Percentiles rank a stretch among this genome's conserved stretches.
phyloP scores from a whole-genome alignment of 2,797 vertebrate genomes.

The Crenichthys baileyi region DNA sequence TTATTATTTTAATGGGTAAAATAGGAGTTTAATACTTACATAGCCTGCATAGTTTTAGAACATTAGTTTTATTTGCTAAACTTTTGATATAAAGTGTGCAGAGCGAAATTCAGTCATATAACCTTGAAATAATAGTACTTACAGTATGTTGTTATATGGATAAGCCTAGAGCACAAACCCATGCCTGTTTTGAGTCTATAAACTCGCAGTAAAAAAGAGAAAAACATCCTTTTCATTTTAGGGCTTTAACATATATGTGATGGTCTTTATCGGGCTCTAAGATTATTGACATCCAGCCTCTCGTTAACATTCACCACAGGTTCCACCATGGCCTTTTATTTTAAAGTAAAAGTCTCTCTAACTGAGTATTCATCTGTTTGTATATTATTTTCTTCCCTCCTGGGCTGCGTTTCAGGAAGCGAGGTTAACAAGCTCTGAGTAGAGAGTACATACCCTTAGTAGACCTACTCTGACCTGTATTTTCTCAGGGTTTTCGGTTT shows the following conservation, averaged over 20 bases:
- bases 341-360: background rate
- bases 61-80: background rate
- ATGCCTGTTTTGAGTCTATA: background rate
- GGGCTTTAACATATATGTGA: no score
- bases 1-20: background rate
- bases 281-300: background rate
- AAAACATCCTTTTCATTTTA: background rate
- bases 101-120: no score
- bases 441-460: no score
- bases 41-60: background rate
- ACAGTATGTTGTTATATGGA: background rate
- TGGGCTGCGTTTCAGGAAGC: no score
- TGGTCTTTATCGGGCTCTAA: no score
- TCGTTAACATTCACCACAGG: background rate
- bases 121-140: background rate
- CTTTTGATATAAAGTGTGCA: background rate
- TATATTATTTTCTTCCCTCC: background rate
- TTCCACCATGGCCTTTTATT: background rate
- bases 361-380: background rate
- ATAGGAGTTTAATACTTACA: background rate
- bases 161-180: background rate
- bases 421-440: no score
- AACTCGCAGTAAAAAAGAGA: background rate
- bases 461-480: no score
- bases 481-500: no score